These are phyloP conservation scores for Sparus aurata DNA, from an alignment of 2,797 vertebrate species.

Conservation along the genomic window DNA sequence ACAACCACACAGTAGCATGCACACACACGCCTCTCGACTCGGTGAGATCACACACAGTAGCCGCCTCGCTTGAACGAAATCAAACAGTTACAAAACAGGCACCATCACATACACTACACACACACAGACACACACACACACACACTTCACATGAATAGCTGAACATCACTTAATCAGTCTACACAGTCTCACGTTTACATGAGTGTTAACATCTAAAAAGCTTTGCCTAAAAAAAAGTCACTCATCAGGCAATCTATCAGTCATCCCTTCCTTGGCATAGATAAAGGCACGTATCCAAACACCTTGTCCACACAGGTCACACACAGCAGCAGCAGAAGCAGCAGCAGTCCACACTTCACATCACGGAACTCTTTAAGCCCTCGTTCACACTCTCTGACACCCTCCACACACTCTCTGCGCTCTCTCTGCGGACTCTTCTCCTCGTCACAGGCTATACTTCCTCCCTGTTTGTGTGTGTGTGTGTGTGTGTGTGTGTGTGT, in stretches of 20 bases:
- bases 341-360: constrained; percentile 57
- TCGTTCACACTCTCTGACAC: constrained; percentile 61
- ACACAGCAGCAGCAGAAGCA: constrained; percentile 52
- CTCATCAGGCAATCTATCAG: constrained; percentile 47
- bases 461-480: constrained; percentile 64
- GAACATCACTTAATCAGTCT: constrained; percentile 14
- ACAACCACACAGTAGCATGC: not conserved
- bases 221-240: constrained; percentile 58
- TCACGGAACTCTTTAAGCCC: constrained; percentile 55
- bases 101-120: constrained; percentile 2
- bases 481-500: constrained; percentile 33
- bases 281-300: constrained; percentile 48
- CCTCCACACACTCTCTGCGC: constrained; percentile 48
- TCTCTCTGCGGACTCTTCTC: constrained; percentile 56
- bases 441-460: constrained; percentile 75
- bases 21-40: constrained; percentile 17
- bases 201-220: not conserved
- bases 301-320: constrained; percentile 58
- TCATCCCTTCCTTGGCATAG: constrained; percentile 27
- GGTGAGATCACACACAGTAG: constrained; percentile 8
- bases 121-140: constrained; percentile 4
- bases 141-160: not conserved
- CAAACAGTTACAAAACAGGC: constrained; percentile 1
- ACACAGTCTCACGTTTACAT: not conserved
- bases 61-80: constrained; percentile 1